These are phyloP conservation scores for Eupithecia centaureata DNA, from an alignment of 2,888 invertebrate genomes.

Conservation along the genomic window DNA sequence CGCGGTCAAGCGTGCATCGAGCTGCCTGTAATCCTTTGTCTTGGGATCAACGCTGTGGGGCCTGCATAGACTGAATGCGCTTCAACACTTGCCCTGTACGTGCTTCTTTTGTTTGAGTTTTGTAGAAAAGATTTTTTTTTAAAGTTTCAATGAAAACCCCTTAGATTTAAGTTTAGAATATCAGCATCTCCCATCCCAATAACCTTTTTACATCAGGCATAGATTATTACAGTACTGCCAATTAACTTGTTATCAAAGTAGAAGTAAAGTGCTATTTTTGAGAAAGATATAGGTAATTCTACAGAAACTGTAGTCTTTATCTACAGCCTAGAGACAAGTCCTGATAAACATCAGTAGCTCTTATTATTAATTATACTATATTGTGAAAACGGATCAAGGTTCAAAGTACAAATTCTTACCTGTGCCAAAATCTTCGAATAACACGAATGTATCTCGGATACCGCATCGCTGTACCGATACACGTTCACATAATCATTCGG, in stretches of 20 bases:
- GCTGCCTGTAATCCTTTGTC: constrained; percentile 24
- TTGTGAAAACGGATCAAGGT: background rate
- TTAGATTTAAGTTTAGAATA: background rate
- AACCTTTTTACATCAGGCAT: background rate
- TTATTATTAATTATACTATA: too few relatives aligned
- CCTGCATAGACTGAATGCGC: constrained; percentile 5
- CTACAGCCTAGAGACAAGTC: background rate
- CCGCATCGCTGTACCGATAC: constrained; percentile 93
- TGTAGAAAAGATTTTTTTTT: background rate
- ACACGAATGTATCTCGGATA: constrained; percentile 94
- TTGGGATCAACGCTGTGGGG: constrained; percentile 4
- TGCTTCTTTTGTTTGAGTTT: background rate
- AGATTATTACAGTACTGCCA: background rate
- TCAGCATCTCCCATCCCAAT: background rate
- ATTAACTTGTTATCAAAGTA: background rate
- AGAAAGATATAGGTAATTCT: background rate
- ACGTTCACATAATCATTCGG: constrained; percentile 99
- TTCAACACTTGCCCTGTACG: constrained; percentile 1
- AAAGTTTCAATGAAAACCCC: background rate
- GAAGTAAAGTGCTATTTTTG: background rate
- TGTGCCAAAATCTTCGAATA: constrained; percentile 95
- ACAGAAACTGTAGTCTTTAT: background rate
- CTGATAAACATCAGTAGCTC: background rate
- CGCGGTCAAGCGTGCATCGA: constrained; percentile 21
- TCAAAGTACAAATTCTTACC: constrained; percentile 77